Base-by-base conservation (phyloP, 2,888 invertebrate species). In the Limnephilus lunatus region DNA sequence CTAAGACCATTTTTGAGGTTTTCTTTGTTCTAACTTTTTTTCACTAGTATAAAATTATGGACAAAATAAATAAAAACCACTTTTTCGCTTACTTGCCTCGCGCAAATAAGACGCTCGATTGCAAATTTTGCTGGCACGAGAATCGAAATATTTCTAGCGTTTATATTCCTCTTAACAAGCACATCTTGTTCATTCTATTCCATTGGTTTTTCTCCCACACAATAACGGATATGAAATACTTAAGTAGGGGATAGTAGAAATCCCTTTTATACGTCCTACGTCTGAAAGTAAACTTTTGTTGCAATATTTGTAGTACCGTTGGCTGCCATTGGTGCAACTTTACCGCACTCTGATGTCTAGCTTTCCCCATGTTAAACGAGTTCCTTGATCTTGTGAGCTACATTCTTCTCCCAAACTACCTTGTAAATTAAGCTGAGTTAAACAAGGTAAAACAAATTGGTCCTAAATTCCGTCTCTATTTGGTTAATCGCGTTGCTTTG, bases 211-310 rank as follows among this genome's bases (percentile, higher is more conserved):
- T n/a, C 68, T 68, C 68, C 86, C 86, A 35, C 86, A 39, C 44
- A 86, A 86, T 86, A 86, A 86, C 68, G 88, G 80, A 88, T 31
- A 68, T 80, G 68, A 88, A 68, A 88, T 88, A 88, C 88, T 88
- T 88, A 68, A 88, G 68, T 53, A 19, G n/a, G n/a, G 39, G 85
- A 85, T 39, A 32, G 68, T 68, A 11, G 68, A 68, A 25, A 68
- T 11, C 32, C 32, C 31, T 19, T 82, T 82, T 31, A 32, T 82
- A 19, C 19, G 32, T 82, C 31, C 31, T 82, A 82, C 32, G 30
- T 82, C 15, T 82, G 82, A 31, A 82, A 3, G 30, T 32, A 82
- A 82, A 82, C 15, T 82, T 82, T 82, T 82, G 82, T 82, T 82
- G 30, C 82, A 82, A 82, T 82, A 15, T 82, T 82, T 82, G 15